phyloP scores from a whole-genome alignment of 2,113 vertebrate species.

The Pedionomus torquatus region DNA sequence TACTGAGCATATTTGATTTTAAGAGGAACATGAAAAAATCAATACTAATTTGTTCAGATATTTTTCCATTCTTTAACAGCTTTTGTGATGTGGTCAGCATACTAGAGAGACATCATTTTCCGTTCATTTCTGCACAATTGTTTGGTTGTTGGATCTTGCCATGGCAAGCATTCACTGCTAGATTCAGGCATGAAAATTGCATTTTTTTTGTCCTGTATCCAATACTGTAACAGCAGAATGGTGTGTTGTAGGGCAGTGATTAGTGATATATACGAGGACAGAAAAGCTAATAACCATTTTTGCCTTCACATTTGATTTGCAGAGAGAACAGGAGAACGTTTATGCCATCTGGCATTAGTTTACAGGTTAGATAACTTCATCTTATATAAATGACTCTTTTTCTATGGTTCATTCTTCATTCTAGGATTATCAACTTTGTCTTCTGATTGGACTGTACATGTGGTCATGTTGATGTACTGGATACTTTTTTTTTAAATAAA shows the following conservation, averaged over 20 bases:
- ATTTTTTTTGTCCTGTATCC: background rate
- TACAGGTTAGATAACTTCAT: background rate
- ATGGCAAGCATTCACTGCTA: background rate
- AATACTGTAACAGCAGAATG: background rate
- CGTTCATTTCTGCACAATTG: background rate
- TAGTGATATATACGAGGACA: background rate
- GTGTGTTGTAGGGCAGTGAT: background rate
- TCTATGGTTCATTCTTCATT: background rate
- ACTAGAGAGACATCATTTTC: background rate
- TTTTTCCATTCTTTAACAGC: background rate
- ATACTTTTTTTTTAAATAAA: background rate
- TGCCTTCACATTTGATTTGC: background rate
- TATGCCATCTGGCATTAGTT: background rate
- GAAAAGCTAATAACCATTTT: background rate
- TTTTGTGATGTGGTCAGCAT: background rate
- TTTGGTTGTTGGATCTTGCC: background rate
- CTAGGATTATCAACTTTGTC: background rate
- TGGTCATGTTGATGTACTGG: background rate
- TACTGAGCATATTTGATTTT: background rate
- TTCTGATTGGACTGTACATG: background rate
- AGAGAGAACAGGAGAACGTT: background rate
- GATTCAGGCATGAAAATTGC: background rate
- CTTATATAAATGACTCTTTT: background rate
- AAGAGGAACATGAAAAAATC: background rate
- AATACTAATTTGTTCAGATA: slow-evolving; percentile 13